These are phyloP conservation scores for Ictalurus furcatus DNA, from an alignment of 2,113 vertebrate genomes.

Conservation along the genomic window DNA sequence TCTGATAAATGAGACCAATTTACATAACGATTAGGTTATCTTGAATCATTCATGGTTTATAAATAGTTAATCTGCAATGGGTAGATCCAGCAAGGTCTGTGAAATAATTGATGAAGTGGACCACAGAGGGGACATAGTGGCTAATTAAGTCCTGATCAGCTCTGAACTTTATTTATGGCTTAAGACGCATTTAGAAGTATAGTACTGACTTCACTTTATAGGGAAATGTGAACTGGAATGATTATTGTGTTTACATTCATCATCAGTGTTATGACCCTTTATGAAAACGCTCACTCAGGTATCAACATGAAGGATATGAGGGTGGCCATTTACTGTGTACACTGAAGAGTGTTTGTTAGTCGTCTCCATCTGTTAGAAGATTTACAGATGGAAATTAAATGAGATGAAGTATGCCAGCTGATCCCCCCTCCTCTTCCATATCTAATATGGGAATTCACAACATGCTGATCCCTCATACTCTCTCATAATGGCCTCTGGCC, in stretches of 20 bases:
- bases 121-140: conserved; percentile 48
- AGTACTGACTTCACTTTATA: background rate
- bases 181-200: conserved; percentile 20
- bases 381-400: background rate
- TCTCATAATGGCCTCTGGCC: conserved; percentile 5
- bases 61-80: conserved; percentile 53
- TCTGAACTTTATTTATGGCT: conserved; percentile 40
- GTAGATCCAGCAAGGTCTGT: conserved; percentile 42
- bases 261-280: background rate
- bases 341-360: conserved; percentile 6
- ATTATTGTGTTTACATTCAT: background rate
- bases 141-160: conserved; percentile 55
- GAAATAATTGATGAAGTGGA: conserved; percentile 59
- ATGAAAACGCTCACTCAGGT: conserved; percentile 12
- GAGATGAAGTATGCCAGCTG: conserved; percentile 30
- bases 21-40: conserved; percentile 50
- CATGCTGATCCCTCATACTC: background rate
- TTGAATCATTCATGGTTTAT: conserved; percentile 60
- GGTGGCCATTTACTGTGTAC: background rate
- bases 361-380: conserved; percentile 14
- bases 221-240: conserved; percentile 1
- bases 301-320: background rate
- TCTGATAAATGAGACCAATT: conserved; percentile 44
- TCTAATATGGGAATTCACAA: conserved; percentile 19
- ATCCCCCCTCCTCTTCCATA: background rate